phyloP scores from a whole-genome alignment of 2,888 invertebrate genomes.

The Ceramica pisi region DNA sequence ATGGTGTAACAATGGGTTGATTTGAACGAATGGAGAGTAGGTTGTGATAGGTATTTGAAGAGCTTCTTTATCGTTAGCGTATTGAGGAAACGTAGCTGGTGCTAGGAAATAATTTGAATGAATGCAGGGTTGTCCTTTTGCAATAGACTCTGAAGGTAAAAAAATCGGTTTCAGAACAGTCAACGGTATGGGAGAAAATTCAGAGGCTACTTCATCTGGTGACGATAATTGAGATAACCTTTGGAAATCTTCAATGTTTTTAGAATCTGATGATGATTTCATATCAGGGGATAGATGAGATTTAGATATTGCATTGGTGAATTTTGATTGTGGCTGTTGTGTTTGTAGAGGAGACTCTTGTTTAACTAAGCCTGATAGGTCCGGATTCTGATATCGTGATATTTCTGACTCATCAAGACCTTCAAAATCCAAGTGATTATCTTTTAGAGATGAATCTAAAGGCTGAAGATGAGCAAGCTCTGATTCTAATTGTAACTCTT shows the following conservation, averaged over 20 bases:
- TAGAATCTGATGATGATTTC: neutral
- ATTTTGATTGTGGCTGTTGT: conserved; percentile 18
- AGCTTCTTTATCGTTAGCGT: neutral
- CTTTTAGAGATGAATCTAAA: conserved; percentile 13
- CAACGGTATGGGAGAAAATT: neutral
- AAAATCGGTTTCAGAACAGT: neutral
- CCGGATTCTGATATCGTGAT: conserved; percentile 2
- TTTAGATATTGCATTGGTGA: conserved; percentile 11
- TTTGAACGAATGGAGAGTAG: conserved; percentile 2
- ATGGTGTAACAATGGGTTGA: neutral
- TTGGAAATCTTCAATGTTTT: conserved; percentile 2
- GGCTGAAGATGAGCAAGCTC: neutral
- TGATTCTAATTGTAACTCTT: neutral
- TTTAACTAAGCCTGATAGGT: neutral
- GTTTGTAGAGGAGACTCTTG: neutral
- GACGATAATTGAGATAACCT: neutral
- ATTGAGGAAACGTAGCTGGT: neutral
- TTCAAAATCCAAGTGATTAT: neutral
- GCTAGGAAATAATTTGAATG: neutral
- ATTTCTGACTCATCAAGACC: neutral
- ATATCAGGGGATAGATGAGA: neutral
- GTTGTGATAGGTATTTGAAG: neutral
- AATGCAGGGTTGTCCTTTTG: neutral
- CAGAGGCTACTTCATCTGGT: neutral
- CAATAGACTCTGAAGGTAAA: neutral